Evolutionary conservation across 2,797 vertebrate genomes (phyloP), one percentile per base, ranked within the genome.

Genomic region (Enteromius mattozi): DNA sequence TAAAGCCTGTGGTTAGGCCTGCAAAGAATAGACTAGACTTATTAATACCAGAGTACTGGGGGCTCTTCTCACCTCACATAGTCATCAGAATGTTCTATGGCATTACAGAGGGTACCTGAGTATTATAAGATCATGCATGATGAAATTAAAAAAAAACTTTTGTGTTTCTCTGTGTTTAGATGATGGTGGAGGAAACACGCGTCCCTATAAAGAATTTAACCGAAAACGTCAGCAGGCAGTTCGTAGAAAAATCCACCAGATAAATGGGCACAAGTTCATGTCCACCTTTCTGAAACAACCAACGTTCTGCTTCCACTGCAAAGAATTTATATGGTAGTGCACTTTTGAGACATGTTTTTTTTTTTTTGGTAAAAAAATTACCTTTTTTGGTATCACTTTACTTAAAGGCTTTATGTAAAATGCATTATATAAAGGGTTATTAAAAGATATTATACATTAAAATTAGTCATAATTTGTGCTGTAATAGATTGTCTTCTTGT

Each of bases 221-320:
- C 94, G 98, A 85, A 96, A 97, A 86, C 96, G 98, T 1, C 96
- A 99, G 54, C 94, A 96, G 17, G 98, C 98, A 0, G 96, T 99
- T 93, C 93, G 95, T 8, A 94, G 98, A 83, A 90, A 92, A 59
- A 96, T 99, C 88, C 98, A 99, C 89, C 97, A 99, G 92, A 96
- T 99, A 90, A 99, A 99, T 0, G 97, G 97, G 7, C 98, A 99
- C 93, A 99, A 99, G 91, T 99, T 99, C 88, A 99, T 99, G 98
- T 98, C 98, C 37, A 99, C 98, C 0, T 99, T 95, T 88, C 94
- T 99, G 76, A 94, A 97, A 21, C 98, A 99, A 92, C 98, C 98
- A 24, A 99, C 98, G 0, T 99, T 98, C 94, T 99, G 98, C 89
- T 99, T 97, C 0, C 98, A 99, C 94, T 99, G 98, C 94, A 95